Percentiles rank a stretch among this genome's conserved stretches.
These are phyloP conservation scores for Nymphalis polychloros DNA, from an alignment of 2,888 invertebrate species.

Conservation along the genomic window DNA sequence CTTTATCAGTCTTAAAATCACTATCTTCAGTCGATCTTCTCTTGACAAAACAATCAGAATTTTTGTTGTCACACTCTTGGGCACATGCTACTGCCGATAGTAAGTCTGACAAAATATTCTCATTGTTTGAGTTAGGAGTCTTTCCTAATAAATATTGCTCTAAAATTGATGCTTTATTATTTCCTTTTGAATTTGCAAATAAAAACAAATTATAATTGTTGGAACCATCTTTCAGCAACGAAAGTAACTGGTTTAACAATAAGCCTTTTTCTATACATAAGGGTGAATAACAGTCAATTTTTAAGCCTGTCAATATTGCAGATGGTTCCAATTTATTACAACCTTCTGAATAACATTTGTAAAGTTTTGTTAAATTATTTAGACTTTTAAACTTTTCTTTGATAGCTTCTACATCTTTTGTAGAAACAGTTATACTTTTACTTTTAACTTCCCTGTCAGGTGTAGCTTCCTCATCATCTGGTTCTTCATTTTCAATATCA, in stretches of 20 bases:
- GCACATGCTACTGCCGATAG: slow-evolving; percentile 83
- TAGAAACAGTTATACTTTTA: slow-evolving; percentile 77
- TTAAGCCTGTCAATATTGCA: slow-evolving; percentile 71
- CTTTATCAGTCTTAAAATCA: slow-evolving; percentile 66
- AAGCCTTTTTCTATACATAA: slow-evolving; percentile 88
- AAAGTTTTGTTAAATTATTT: slow-evolving; percentile 86
- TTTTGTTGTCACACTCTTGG: slow-evolving; percentile 83
- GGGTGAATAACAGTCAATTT: slow-evolving; percentile 89
- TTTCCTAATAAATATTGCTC: slow-evolving; percentile 86
- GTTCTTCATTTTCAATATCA: slow-evolving; percentile 83
- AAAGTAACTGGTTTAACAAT: slow-evolving; percentile 85
- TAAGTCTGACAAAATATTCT: slow-evolving; percentile 83
- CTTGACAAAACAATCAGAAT: slow-evolving; percentile 70
- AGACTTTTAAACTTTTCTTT: slow-evolving; percentile 86
- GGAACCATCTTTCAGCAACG: slow-evolving; percentile 83
- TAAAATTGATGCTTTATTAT: slow-evolving; percentile 84
- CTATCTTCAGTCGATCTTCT: slow-evolving; percentile 65
- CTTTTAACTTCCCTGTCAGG: slow-evolving; percentile 51
- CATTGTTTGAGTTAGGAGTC: slow-evolving; percentile 68
- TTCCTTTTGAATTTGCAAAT: slow-evolving; percentile 65
- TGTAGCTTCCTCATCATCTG: slow-evolving; percentile 62
- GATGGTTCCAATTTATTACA: slow-evolving; percentile 83
- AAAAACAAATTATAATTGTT: slow-evolving; percentile 71
- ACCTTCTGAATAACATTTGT: slow-evolving; percentile 86
- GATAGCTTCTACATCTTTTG: slow-evolving; percentile 86